Base-by-base conservation (phyloP, 1,140 invertebrate species). In the Pogonomyrmex californicus region DNA sequence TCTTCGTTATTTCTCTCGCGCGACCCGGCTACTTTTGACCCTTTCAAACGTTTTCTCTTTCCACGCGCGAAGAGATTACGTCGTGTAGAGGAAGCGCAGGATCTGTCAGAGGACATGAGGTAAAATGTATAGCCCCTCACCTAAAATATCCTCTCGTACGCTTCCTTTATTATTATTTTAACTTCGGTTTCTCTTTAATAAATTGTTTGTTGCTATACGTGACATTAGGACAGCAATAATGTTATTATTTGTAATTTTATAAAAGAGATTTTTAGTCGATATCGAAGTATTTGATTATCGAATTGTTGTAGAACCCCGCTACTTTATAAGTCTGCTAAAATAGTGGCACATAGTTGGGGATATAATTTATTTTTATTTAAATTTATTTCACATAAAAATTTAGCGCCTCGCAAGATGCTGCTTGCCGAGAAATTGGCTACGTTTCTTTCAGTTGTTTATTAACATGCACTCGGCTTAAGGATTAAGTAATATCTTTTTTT, bases 101-200 rank as follows among this genome's bases (percentile, higher is more conserved):
- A 82, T 82, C 78, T 58, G 78, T 82, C 78, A 82, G 38, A 44
- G 49, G 51, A 63, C 60, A 33, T 12, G 58, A 10, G 60, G 33
- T 82, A 71, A 71, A 68, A 82, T 58, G 23, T 58, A 58, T 71
- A 82, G 65, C 33, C 65, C 4, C 14, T 30, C 36, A 56, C 30
- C 3, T 77, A 17, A 77, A 63, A 9, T 36, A 47, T 6, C 30
- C 62, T 30, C 54, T 38, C 30, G 38, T 44, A 58, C 54, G n/a
- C 38, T 41, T n/a, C 41, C 12, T 78, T 78, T 23, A 47, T 78
- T 30, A 63, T 30, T 78, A 49, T 66, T 65, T 78, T 49, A 60
- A 60, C 38, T 76, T 49, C 36, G n/a, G 17, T 33, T 63, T 47
- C 9, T 9, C 30, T 9, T 0, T 44, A 44, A 58, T 76, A 76